These are phyloP conservation scores for Tipula lateralis DNA, from an alignment of 2,888 invertebrate species.

Conservation along the genomic window DNA sequence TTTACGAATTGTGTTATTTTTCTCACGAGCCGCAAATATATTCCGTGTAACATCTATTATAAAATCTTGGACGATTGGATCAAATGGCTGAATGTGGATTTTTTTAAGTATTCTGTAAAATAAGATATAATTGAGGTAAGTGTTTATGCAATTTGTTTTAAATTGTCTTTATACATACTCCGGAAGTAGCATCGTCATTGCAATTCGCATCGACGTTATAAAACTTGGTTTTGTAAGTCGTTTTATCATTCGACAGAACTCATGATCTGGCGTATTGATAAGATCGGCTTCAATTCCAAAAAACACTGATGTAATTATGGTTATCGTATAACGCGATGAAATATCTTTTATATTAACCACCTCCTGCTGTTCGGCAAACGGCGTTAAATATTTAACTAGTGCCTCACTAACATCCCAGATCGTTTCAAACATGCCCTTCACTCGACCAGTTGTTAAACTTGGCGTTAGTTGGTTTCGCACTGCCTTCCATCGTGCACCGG, in stretches of 20 bases:
- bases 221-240: constrained; percentile 33
- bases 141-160: not conserved
- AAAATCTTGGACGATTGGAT: constrained; percentile 37
- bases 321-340: constrained; percentile 44
- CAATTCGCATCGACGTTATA: constrained; percentile 35
- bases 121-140: too few relatives aligned
- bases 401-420: constrained; percentile 55
- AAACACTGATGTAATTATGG: constrained; percentile 49
- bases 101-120: constrained; percentile 34
- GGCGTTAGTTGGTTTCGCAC: constrained; percentile 60
- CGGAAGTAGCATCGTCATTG: constrained; percentile 40
- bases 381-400: constrained; percentile 50
- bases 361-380: constrained; percentile 41
- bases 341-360: constrained; percentile 50
- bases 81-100: constrained; percentile 36
- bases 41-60: constrained; percentile 46
- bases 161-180: constrained; percentile 38
- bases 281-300: constrained; percentile 50
- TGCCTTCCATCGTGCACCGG: constrained; percentile 58
- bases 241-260: constrained; percentile 42
- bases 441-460: constrained; percentile 61
- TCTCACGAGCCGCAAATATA: constrained; percentile 48
- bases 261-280: constrained; percentile 46
- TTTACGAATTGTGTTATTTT: constrained; percentile 45
- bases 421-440: constrained; percentile 60